These are phyloP conservation scores for Latheticus oryzae DNA, from an alignment of 2,888 invertebrate species.

Conservation along the genomic window DNA sequence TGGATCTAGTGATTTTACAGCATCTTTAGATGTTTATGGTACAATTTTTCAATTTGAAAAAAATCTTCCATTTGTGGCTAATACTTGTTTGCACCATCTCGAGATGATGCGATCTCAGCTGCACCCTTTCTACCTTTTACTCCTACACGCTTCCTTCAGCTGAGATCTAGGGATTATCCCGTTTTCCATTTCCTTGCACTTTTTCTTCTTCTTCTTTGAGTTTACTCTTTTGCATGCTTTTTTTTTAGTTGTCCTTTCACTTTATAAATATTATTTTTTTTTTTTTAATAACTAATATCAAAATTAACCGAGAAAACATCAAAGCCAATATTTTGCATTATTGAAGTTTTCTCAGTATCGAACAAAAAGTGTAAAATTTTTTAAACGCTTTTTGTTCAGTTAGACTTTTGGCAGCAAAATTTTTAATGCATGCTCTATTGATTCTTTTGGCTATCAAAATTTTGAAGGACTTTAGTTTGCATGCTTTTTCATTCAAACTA, in stretches of 20 bases:
- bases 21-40: constrained; percentile 64
- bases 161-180: constrained; percentile 60
- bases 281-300: constrained; percentile 35
- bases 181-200: constrained; percentile 58
- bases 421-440: constrained; percentile 23
- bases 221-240: constrained; percentile 58
- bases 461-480: constrained; percentile 22
- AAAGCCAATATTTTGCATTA: neutral
- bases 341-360: too few relatives aligned
- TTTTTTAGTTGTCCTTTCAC: constrained; percentile 52
- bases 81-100: constrained; percentile 39
- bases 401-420: constrained; percentile 21
- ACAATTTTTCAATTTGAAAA: constrained; percentile 44
- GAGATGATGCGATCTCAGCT: constrained; percentile 52
- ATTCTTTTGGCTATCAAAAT: constrained; percentile 26
- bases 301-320: constrained; percentile 5
- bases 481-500: constrained; percentile 11
- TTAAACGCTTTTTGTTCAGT: neutral
- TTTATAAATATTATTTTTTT: too few relatives aligned
- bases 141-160: constrained; percentile 45
- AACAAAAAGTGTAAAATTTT: too few relatives aligned
- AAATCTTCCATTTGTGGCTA: constrained; percentile 36
- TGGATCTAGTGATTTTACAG: constrained; percentile 60
- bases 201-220: constrained; percentile 55
- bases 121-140: constrained; percentile 40